phyloP scores from a whole-genome alignment of 2,797 vertebrate species.

The Capromys pilorides region DNA sequence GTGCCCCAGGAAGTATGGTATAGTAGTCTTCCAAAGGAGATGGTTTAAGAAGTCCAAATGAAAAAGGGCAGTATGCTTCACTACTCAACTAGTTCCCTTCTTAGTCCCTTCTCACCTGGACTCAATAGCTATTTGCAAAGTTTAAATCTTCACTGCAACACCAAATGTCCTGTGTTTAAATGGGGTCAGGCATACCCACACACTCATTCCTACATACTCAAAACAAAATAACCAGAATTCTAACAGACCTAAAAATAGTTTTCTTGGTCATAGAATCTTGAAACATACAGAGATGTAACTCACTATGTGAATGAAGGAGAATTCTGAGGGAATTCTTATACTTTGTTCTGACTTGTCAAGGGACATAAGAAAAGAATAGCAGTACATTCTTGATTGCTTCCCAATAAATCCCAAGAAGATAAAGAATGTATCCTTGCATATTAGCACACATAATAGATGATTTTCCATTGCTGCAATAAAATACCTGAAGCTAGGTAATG shows the following conservation, averaged over 20 bases:
- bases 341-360: neutral
- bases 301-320: neutral
- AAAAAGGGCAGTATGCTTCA: neutral
- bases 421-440: neutral
- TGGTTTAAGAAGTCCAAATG: neutral
- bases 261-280: constrained; percentile 10
- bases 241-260: neutral
- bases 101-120: neutral
- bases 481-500: neutral
- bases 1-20: neutral
- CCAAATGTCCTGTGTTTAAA: constrained; percentile 30
- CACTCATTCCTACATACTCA: neutral
- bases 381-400: neutral
- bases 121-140: neutral
- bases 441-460: neutral
- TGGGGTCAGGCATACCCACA: neutral
- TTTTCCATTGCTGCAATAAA: neutral
- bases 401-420: constrained; percentile 1
- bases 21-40: neutral
- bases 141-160: neutral
- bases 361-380: constrained; percentile 2
- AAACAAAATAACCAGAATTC: neutral
- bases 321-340: neutral
- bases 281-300: neutral
- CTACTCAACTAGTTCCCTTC: neutral